phyloP scores from a whole-genome alignment of 2,113 vertebrate species.

The Aramus guarauna region DNA sequence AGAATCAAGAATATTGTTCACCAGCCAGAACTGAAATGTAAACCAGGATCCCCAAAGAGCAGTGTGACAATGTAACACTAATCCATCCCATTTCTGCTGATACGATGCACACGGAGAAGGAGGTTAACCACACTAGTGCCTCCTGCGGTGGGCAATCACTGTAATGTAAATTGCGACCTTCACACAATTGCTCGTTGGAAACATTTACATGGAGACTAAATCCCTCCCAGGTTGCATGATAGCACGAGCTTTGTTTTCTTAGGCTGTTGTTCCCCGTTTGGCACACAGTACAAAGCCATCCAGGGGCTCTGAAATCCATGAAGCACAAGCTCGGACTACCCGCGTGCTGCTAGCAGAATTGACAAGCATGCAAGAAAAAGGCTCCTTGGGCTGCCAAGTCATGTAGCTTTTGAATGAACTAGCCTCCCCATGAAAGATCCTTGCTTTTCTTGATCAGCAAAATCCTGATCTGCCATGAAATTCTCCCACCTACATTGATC shows the following conservation, averaged over 20 bases:
- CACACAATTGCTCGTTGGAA: background rate
- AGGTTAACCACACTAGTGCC: background rate
- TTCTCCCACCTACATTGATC: background rate
- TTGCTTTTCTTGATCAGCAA: background rate
- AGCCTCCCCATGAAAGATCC: background rate
- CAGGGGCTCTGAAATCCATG: background rate
- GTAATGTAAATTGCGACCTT: constrained; percentile 9
- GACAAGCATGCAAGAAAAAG: background rate
- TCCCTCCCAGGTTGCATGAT: constrained; percentile 15
- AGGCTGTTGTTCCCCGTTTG: background rate
- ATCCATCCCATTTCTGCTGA: background rate
- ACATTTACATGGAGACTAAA: background rate
- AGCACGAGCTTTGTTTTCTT: background rate
- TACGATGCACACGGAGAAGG: background rate
- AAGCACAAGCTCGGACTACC: background rate
- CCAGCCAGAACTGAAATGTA: background rate
- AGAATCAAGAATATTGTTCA: background rate
- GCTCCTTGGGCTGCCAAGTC: constrained; percentile 19
- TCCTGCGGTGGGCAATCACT: background rate
- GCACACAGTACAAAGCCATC: background rate
- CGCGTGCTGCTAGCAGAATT: background rate
- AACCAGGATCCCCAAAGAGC: constrained; percentile 40
- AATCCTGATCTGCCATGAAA: background rate
- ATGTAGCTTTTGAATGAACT: background rate
- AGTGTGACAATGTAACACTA: background rate